phyloP scores from a whole-genome alignment of 2,888 invertebrate species.

The Argyra leucocephala region DNA sequence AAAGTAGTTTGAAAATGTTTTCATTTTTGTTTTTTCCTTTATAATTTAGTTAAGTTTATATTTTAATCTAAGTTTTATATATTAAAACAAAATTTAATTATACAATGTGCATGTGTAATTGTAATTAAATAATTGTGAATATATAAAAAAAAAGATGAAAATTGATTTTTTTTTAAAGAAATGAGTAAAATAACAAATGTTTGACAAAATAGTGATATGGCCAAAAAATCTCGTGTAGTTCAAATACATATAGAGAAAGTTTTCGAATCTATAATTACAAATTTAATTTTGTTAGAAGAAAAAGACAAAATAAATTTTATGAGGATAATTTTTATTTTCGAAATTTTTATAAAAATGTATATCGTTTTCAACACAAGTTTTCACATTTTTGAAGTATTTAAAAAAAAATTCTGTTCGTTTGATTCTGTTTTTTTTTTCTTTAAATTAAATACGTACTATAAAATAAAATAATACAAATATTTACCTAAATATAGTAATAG shows the following conservation, averaged over 20 bases:
- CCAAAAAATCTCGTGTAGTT: no score
- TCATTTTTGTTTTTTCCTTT: neutral
- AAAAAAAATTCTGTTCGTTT: no score
- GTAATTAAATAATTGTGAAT: neutral
- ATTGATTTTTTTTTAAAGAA: neutral
- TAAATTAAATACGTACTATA: neutral
- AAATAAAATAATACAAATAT: neutral
- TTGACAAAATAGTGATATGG: no score
- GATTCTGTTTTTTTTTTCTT: no score
- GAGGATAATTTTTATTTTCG: neutral
- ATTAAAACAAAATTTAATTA: neutral
- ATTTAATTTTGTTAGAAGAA: no score
- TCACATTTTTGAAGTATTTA: neutral
- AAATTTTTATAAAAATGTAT: conserved; percentile 3
- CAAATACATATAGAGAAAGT: no score
- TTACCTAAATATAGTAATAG: neutral
- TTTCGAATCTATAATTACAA: no score
- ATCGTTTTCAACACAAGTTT: no score
- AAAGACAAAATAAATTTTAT: no score
- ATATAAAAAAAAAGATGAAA: neutral
- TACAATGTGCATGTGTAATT: neutral
- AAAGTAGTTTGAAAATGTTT: no score
- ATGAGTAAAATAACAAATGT: no score
- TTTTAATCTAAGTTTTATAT: neutral
- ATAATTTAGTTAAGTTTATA: neutral